Evolutionary conservation across 2,797 vertebrate genomes (phyloP).

Genomic region (Agapornis canus): DNA sequence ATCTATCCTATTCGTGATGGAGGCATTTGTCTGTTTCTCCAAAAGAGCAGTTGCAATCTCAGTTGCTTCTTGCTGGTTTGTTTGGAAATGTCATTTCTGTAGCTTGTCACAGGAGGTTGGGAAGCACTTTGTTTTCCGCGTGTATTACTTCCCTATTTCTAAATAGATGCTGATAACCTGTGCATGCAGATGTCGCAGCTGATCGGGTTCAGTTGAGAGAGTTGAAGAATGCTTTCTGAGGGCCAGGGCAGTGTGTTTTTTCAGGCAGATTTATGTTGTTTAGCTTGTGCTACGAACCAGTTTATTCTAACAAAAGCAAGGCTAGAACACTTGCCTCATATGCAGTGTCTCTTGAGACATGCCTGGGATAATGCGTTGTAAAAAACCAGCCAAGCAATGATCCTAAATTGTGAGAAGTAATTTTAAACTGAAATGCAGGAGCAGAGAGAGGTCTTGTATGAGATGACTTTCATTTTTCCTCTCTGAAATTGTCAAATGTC

Average conservation of each 20-base stretch:
- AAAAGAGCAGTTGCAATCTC: not conserved
- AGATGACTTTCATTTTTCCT: not conserved
- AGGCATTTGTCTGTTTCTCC: not conserved
- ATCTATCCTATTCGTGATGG: not conserved
- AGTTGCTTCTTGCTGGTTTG: not conserved
- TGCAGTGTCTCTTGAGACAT: not conserved
- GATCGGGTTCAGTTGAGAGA: not conserved
- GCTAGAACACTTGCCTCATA: not conserved
- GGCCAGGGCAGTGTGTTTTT: not conserved
- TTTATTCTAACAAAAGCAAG: not conserved
- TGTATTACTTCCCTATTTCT: not conserved
- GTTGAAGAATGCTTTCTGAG: not conserved
- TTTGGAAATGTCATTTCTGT: not conserved
- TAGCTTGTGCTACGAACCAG: not conserved
- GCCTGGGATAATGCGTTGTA: not conserved
- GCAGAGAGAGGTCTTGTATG: not conserved
- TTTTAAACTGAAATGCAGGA: conserved; percentile 35
- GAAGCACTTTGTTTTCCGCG: not conserved
- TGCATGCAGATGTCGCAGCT: not conserved
- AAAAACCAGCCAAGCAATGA: not conserved
- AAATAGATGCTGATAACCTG: not conserved
- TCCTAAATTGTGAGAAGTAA: conserved; percentile 15
- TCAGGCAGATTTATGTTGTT: not conserved
- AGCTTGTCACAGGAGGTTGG: not conserved
- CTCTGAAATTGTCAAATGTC: not conserved